Evolutionary conservation across 2,888 invertebrate species (phyloP).

Genomic region (Microplitis deprimator): DNA sequence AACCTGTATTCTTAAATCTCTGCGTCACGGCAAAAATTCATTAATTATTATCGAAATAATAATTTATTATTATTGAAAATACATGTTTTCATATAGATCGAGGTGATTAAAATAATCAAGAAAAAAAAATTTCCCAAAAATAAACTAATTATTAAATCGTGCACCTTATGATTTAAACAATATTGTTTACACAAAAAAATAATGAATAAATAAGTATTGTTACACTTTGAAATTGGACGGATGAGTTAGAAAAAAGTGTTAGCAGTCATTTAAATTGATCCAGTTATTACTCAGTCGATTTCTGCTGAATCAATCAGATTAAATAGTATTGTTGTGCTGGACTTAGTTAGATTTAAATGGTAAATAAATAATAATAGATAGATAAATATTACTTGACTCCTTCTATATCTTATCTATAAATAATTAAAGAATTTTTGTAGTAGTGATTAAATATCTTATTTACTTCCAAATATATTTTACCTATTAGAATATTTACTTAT

Average conservation of each 20-base stretch:
- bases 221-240: not conserved
- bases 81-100: constrained; percentile 54
- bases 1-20: constrained; percentile 57
- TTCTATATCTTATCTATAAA: constrained; percentile 6
- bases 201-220: not conserved
- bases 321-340: constrained; percentile 27
- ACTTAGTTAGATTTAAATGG: constrained; percentile 40
- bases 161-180: not conserved
- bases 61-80: constrained; percentile 39
- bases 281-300: not conserved
- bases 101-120: constrained; percentile 40
- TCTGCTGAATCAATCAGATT: constrained; percentile 34
- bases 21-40: constrained; percentile 49
- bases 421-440: constrained; percentile 13
- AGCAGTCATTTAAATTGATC: not conserved
- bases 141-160: constrained; percentile 3
- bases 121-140: constrained; percentile 3
- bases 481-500: constrained; percentile 42
- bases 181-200: not conserved
- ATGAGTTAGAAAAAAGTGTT: not conserved
- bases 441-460: constrained; percentile 31
- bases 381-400: constrained; percentile 7
- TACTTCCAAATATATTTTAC: constrained; percentile 31
- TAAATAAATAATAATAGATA: constrained; percentile 1
- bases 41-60: constrained; percentile 39